A percentile compares a stretch with the other conserved stretches of the same genome.
Conservation (phyloP, 2,888 invertebrate genomes). For the Ypsolopha scabrella region DNA sequence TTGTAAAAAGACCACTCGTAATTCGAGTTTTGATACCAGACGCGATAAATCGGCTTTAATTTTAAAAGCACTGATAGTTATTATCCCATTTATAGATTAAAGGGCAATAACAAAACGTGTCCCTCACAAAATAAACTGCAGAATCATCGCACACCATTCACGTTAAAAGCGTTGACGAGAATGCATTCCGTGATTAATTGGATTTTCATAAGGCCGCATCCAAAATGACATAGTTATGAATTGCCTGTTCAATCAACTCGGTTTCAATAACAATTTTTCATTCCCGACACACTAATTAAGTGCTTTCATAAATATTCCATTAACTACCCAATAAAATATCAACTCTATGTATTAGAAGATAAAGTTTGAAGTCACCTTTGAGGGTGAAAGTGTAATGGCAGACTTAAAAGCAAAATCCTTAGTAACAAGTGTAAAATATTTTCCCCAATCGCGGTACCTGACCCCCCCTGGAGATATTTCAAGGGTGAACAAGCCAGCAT, state of each 20-base stretch:
- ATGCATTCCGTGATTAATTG: conserved; percentile 47
- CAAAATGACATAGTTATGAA: conserved; percentile 67
- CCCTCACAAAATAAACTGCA: conserved; percentile 28
- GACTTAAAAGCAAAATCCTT: conserved; percentile 62
- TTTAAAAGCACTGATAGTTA: too few relatives aligned
- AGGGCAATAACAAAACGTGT: conserved; percentile 4
- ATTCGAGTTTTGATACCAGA: too few relatives aligned
- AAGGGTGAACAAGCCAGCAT: conserved; percentile 71
- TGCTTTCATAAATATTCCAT: conserved; percentile 61
- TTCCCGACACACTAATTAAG: conserved; percentile 69
- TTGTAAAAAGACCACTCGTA: too few relatives aligned
- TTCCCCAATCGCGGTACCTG: conserved; percentile 69
- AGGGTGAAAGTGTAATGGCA: conserved; percentile 28
- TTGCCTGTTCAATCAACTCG: conserved; percentile 63
- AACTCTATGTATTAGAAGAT: conserved; percentile 22
- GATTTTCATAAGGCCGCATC: conserved; percentile 59
- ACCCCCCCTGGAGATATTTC: conserved; percentile 69
- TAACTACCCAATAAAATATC: conserved; percentile 22
- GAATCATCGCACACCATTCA: conserved; percentile 38
- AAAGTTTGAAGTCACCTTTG: conserved; percentile 24
- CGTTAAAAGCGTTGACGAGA: conserved; percentile 35
- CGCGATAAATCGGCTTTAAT: too few relatives aligned
- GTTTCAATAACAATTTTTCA: conserved; percentile 70
- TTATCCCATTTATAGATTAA: too few relatives aligned
- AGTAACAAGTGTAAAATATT: conserved; percentile 71